Percentiles rank a stretch among this genome's conserved stretches.
Conservation (phyloP, 2,113 vertebrate genomes). For the Cebus imitator region DNA sequence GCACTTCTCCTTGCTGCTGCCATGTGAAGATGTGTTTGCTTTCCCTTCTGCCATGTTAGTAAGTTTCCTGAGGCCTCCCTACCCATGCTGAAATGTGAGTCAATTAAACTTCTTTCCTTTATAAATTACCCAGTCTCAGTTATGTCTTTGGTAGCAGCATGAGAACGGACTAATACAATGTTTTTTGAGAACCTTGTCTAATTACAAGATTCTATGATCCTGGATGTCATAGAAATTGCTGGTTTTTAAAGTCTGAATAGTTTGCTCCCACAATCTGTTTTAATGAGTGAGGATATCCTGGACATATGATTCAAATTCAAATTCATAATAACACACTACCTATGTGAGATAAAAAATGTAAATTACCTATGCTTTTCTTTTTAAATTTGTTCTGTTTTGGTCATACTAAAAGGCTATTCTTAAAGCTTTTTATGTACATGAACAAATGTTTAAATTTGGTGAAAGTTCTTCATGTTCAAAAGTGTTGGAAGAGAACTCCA, state of each 20-base stretch:
- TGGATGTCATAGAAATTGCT: background rate
- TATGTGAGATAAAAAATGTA: background rate
- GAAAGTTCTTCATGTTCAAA: background rate
- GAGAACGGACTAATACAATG: no score
- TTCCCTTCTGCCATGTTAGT: no score
- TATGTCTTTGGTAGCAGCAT: no score
- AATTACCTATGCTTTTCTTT: background rate
- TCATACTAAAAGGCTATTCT: background rate
- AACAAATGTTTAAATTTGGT: background rate
- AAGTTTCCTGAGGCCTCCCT: no score
- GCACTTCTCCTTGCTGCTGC: no score
- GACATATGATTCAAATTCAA: background rate
- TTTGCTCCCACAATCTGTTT: background rate
- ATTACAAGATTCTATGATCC: background rate
- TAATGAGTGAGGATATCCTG: background rate
- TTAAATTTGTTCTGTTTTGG: background rate
- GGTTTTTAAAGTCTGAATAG: background rate
- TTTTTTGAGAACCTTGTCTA: background rate
- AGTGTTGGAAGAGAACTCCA: no score
- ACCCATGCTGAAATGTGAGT: no score
- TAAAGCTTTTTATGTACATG: background rate
- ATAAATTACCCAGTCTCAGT: no score
- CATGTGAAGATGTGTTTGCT: no score
- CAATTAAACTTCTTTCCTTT: no score
- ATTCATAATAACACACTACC: background rate